Conservation (phyloP, 2,797 vertebrate genomes). For the Holocentrus rufus region DNA sequence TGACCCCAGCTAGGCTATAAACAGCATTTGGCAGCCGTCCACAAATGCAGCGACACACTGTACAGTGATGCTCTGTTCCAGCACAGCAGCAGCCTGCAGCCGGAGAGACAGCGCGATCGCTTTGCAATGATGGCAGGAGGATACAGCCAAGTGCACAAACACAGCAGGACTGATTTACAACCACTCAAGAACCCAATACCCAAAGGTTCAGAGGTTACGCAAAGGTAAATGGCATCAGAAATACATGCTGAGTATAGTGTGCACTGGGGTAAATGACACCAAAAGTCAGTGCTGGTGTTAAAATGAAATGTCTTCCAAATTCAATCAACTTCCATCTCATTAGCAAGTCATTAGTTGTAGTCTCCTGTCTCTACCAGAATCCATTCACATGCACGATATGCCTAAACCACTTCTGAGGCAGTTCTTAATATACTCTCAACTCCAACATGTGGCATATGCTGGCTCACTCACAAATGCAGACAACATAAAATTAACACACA, state of each 20-base stretch:
- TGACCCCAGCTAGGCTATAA: conserved; percentile 74
- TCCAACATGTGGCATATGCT: no score
- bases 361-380: no score
- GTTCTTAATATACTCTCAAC: neutral
- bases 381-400: no score
- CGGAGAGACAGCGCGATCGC: conserved; percentile 17
- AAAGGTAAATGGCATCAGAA: conserved; percentile 26
- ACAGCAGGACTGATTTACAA: conserved; percentile 50
- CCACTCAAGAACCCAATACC: conserved; percentile 40
- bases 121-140: conserved; percentile 29
- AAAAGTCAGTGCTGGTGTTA: conserved; percentile 2
- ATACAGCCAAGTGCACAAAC: conserved; percentile 4
- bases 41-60: conserved; percentile 67
- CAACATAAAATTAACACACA: no score
- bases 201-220: conserved; percentile 32
- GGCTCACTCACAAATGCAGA: no score
- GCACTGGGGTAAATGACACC: neutral
- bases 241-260: conserved; percentile 31
- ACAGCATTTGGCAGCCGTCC: conserved; percentile 69
- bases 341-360: neutral
- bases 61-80: conserved; percentile 60
- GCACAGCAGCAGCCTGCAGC: conserved; percentile 28
- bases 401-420: neutral
- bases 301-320: neutral
- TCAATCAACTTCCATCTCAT: neutral